Conservation (phyloP, 2,888 invertebrate genomes). For the Willowsia nigromaculata region DNA sequence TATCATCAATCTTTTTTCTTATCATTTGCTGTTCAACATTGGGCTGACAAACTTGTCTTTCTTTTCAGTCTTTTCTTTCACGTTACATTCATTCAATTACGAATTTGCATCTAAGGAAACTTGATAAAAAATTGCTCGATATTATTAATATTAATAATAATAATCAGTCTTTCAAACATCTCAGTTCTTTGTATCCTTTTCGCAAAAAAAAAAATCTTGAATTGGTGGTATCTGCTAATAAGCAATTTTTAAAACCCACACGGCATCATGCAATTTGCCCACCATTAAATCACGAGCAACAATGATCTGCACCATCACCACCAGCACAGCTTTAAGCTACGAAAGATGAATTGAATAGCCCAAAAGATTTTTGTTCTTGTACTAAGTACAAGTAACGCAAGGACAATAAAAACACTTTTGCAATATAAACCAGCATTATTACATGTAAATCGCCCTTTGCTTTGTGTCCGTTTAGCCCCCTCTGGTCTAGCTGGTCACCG, state of each 20-base stretch:
- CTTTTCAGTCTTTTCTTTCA: slow-evolving; percentile 10
- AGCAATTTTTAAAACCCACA: slow-evolving; percentile 27
- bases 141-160: not conserved
- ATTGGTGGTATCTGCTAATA: not conserved
- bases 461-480: not conserved
- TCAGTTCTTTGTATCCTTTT: not conserved
- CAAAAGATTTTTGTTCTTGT: not conserved
- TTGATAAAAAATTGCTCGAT: slow-evolving; percentile 7
- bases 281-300: slow-evolving; percentile 37
- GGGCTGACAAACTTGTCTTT: slow-evolving; percentile 25
- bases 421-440: not conserved
- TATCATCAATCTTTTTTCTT: slow-evolving; percentile 21
- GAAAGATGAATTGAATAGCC: not conserved
- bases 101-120: not conserved
- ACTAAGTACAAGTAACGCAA: not conserved
- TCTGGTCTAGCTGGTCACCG: not conserved
- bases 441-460: not conserved
- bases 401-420: not conserved
- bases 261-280: slow-evolving; percentile 5
- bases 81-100: not conserved
- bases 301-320: not conserved
- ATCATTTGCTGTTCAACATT: not conserved
- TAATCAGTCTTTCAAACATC: not conserved
- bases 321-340: not conserved
- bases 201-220: slow-evolving; percentile 1